Evolutionary conservation across 2,113 vertebrate genomes (phyloP), one percentile per base, ranked within the genome.

Genomic region (Caranx melampygus): DNA sequence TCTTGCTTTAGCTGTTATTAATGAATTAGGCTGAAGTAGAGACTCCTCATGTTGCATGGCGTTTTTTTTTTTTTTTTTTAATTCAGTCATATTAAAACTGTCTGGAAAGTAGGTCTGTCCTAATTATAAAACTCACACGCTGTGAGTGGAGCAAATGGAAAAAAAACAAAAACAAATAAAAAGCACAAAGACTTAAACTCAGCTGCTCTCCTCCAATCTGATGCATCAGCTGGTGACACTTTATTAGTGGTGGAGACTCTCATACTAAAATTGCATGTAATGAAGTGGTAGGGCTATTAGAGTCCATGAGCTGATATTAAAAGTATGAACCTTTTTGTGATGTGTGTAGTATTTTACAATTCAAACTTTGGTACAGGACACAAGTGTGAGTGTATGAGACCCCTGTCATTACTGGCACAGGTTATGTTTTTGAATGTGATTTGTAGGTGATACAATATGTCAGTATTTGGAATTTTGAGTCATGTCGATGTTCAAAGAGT

Each of bases 61-160:
- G 34, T 52, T 74, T 62, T 84, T 58, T 26, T 26, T 26, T 26
- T 26, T 26, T 26, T 26, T 26, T 26, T 26, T 42, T 42, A 72
- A 85, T 85, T 86, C 20, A 71, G 34, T 74, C 63, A 47, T 55
- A 63, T 81, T 78, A 73, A 70, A 80, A 79, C 42, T 35, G 34
- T 60, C 62, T 34, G 35, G 15, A 79, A 89, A 84, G 58, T 75
- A 71, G 85, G 83, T 78, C 72, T 75, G 78, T 75, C 72, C 79
- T 88, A 72, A 82, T 92, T 91, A 85, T 72, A 62, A 84, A 81
- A 79, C 47, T 68, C 70, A 71, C 73, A 75, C 42, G 67, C 68
- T 83, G 72, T 44, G 72, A 76, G 55, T 9, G 3, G 55, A 75
- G 40, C n/a, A 66, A 80, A 83, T 62, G 42, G 40, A 31, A 51